Base-by-base conservation (phyloP, 2,797 vertebrate species). In the Prunella strophiata region DNA sequence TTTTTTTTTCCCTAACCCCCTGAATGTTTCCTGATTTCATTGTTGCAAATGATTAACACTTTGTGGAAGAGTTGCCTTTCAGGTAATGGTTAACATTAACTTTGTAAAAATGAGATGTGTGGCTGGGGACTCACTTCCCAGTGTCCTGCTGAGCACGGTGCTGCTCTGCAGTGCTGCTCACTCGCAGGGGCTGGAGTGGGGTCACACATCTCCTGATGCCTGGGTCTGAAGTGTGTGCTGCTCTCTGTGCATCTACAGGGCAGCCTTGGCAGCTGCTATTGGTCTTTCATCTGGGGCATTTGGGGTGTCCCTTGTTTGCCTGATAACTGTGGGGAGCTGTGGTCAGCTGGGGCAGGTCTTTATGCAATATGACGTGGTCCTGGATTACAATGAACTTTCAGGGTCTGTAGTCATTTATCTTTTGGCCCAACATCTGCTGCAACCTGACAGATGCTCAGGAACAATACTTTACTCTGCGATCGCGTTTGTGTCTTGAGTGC, bases 61-160 rank as follows among this genome's bases (percentile, higher is more conserved):
- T 85, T 29, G 54, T 73, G 84, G 71, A 94, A 91, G 71, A 94
- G 76, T 30, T 55, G 45, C 55, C 88, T 89, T 91, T 83, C 83
- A 86, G 85, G 68, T 84, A 65, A 74, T 42, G 47, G 42, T 79
- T 72, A 71, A 57, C 73, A 42, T 74, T 88, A 70, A 84, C 59
- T 93, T 50, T 42, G 81, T 27, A 36, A 71, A 85, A 83, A 55
- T 50, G 59, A 74, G 27, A 43, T 17, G 30, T 90, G 63, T 43
- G 73, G 30, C 61, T 63, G 79, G 65, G 50, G 82, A 68, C 63
- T 84, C 58, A 19, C 74, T 68, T 62, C 70, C 26, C 0, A 3
- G 25, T 22, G 61, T 50, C 73, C 88, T 0, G 22, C 80, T 76
- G 71, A 89, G 87, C 76, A 42, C 4, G 3, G 50, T 16, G 42